Conservation (phyloP, 2,888 invertebrate genomes). For the Heliconius sara region DNA sequence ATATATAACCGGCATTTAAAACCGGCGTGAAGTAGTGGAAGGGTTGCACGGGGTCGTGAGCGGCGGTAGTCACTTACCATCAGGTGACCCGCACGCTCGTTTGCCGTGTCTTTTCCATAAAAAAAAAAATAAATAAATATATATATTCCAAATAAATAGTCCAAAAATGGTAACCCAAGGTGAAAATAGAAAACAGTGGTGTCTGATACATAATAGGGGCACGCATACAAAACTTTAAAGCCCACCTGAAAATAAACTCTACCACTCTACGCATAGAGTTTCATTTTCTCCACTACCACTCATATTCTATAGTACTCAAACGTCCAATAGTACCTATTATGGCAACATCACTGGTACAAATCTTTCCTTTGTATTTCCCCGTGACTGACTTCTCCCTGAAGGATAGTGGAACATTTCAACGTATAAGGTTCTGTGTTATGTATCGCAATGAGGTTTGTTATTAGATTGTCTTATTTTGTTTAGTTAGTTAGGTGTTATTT, state of each 20-base stretch:
- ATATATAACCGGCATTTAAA: too few relatives aligned
- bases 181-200: constrained; percentile 35
- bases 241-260: constrained; percentile 24
- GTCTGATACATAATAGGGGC: constrained; percentile 36
- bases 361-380: constrained; percentile 50
- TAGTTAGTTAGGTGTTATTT: neutral
- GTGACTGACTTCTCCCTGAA: constrained; percentile 50
- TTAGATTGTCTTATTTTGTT: constrained; percentile 29
- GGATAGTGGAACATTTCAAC: constrained; percentile 44
- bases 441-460: constrained; percentile 29
- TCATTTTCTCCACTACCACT: constrained; percentile 7
- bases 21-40: too few relatives aligned
- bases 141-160: too few relatives aligned
- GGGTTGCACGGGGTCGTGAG: too few relatives aligned
- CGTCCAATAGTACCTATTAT: constrained; percentile 44
- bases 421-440: constrained; percentile 34
- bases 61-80: too few relatives aligned
- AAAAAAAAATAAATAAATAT: too few relatives aligned
- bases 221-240: constrained; percentile 23
- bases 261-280: neutral
- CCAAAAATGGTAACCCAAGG: constrained; percentile 34
- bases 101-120: too few relatives aligned
- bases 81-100: too few relatives aligned
- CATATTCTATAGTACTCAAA: constrained; percentile 35
- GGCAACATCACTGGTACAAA: constrained; percentile 46